A percentile compares a stretch with the other conserved stretches of the same genome.
Conservation (phyloP, 1,140 invertebrate genomes). For the Drosophila mayri region DNA sequence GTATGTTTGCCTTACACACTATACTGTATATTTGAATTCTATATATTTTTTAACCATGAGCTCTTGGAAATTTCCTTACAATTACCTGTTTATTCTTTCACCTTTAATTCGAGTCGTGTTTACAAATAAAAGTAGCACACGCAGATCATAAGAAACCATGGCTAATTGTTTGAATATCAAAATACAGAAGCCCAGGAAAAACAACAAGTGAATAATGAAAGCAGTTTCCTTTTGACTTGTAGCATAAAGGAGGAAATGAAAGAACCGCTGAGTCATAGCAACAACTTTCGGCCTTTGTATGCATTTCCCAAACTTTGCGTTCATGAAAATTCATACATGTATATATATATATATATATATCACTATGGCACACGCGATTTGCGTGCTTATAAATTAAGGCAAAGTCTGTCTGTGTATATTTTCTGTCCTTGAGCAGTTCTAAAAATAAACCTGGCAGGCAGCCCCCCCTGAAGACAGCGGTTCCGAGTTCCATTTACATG, state of each 20-base stretch:
- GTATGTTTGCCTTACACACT: neutral
- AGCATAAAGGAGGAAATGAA: slow-evolving; percentile 54
- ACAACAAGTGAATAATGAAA: slow-evolving; percentile 42
- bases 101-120: slow-evolving; percentile 5
- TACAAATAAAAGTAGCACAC: slow-evolving; percentile 9
- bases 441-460: slow-evolving; percentile 40
- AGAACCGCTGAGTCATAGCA: slow-evolving; percentile 53
- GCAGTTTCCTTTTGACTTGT: slow-evolving; percentile 32
- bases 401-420: slow-evolving; percentile 50
- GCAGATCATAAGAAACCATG: slow-evolving; percentile 19
- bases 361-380: slow-evolving; percentile 60
- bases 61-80: neutral
- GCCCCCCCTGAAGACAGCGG: slow-evolving; percentile 28
- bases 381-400: slow-evolving; percentile 72
- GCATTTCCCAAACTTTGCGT: slow-evolving; percentile 43
- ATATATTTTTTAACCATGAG: neutral
- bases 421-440: slow-evolving; percentile 43
- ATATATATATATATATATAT: slow-evolving; percentile 8
- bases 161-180: slow-evolving; percentile 27
- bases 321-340: slow-evolving; percentile 25
- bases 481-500: slow-evolving; percentile 43
- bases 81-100: neutral
- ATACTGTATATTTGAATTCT: no score
- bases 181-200: slow-evolving; percentile 30
- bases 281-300: slow-evolving; percentile 37